Evolutionary conservation across 2,797 vertebrate species (phyloP).

Genomic region (Gymnopithys bicolor): DNA sequence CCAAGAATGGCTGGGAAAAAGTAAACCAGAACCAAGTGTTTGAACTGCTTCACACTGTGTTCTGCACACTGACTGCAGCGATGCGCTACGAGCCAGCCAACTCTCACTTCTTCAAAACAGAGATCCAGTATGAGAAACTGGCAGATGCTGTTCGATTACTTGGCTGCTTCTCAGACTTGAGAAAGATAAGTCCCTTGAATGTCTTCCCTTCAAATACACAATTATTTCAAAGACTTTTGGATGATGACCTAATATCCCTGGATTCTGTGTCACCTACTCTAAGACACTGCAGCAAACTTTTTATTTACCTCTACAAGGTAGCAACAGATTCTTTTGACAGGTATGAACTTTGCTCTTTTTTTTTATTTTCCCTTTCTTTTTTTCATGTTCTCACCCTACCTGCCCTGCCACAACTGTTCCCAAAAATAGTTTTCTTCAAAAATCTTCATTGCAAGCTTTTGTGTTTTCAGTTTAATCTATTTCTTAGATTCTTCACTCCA

Average conservation of each 20-base stretch:
- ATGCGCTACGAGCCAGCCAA: conserved; percentile 99
- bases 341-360: conserved; percentile 71
- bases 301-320: conserved; percentile 98
- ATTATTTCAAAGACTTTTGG: conserved; percentile 93
- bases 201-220: conserved; percentile 92
- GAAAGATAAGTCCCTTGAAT: conserved; percentile 87
- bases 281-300: conserved; percentile 95
- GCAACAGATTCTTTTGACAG: conserved; percentile 98
- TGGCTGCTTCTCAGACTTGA: conserved; percentile 94
- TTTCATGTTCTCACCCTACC: neutral
- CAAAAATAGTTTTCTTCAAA: neutral
- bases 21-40: conserved; percentile 96
- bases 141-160: conserved; percentile 95
- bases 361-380: neutral
- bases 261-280: conserved; percentile 91
- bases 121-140: conserved; percentile 98
- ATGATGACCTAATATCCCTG: conserved; percentile 84
- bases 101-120: conserved; percentile 95
- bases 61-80: conserved; percentile 95
- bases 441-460: neutral
- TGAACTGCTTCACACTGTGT: conserved; percentile 92
- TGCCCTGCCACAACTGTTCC: rapidly evolving
- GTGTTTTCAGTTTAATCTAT: neutral
- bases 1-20: conserved; percentile 91
- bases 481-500: neutral